phyloP scores from a whole-genome alignment of 1,140 invertebrate genomes.

The Spodoptera frugiperda region DNA sequence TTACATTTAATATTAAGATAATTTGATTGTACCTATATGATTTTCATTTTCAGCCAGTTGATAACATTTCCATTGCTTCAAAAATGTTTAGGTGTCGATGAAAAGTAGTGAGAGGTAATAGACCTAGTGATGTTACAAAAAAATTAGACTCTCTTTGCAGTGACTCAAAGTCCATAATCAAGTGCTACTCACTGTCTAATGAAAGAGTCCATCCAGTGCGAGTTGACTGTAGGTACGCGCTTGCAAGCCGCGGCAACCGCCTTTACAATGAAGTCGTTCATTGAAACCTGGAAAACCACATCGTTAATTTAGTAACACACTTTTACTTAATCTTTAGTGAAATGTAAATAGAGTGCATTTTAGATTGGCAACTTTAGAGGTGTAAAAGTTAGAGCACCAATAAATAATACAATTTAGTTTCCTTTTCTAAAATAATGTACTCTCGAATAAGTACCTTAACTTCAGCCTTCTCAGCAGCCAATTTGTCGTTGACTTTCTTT shows the following conservation, averaged over 20 bases:
- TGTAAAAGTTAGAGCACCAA: no score
- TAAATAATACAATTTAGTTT: no score
- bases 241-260: conserved; percentile 96
- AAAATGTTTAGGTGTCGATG: no score
- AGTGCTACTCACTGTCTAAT: conserved; percentile 94
- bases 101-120: no score
- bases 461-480: conserved; percentile 91
- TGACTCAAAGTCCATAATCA: no score
- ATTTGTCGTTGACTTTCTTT: conserved; percentile 90
- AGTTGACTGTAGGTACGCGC: conserved; percentile 98
- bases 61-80: no score
- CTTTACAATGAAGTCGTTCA: conserved; percentile 99
- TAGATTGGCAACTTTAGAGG: background rate
- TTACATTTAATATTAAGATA: background rate
- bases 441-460: no score
- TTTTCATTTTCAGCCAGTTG: background rate
- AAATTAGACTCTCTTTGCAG: no score
- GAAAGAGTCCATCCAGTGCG: conserved; percentile 97
- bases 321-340: no score
- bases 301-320: background rate
- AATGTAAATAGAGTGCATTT: background rate
- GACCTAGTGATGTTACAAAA: no score
- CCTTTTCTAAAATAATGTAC: background rate
- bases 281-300: conserved; percentile 91
- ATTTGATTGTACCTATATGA: background rate